Base-by-base conservation (phyloP, 2,888 invertebrate genomes). In the Apomyelois bistriatella region DNA sequence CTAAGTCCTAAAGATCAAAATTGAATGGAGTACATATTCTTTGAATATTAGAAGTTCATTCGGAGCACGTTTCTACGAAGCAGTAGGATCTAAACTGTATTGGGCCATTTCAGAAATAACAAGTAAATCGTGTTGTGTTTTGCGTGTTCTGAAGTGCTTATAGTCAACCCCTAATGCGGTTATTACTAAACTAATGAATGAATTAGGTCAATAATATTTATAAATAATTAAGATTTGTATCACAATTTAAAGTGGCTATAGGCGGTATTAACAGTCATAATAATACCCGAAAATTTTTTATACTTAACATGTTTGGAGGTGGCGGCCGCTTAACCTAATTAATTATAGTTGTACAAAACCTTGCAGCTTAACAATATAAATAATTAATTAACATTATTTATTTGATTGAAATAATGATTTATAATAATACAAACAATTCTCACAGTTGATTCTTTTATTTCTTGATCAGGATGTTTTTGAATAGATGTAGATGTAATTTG, bases 11-110 rank as follows among this genome's bases (percentile, higher is more conserved):
- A 37, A 52, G 52, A 42, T 22, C 10, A 52, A 36, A 36, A 32
- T 51, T 17, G 41, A 28, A 17, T 10, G 32, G 32, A 32, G 32
- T 10, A 22, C 36, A 32, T 32, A 17, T 22, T 51, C 30, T 16
- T 42, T 42, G 41, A 36, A 51, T 30, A 42, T 37, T 43, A 43
- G 36, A 10, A 28, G 17, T 36, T n/a, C 43, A 59, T 59, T 59
- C 57, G 43, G 38, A 32, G 35, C 59, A 59, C 59, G 59, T 59
- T 48, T 16, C 9, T n/a, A 35, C 43, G 51, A 53, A 56, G 53
- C 52, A 53, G 40, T 51, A 48, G 57, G 57, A 57, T 57, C 54
- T 55, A 55, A 57, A 55, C 54, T 35, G 51, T 55, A 56, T 59
- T 57, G 57, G 52, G 52, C 48, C 15, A 41, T 54, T 55, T 43